phyloP scores from a whole-genome alignment of 2,113 vertebrate genomes.

The Canis aureus region DNA sequence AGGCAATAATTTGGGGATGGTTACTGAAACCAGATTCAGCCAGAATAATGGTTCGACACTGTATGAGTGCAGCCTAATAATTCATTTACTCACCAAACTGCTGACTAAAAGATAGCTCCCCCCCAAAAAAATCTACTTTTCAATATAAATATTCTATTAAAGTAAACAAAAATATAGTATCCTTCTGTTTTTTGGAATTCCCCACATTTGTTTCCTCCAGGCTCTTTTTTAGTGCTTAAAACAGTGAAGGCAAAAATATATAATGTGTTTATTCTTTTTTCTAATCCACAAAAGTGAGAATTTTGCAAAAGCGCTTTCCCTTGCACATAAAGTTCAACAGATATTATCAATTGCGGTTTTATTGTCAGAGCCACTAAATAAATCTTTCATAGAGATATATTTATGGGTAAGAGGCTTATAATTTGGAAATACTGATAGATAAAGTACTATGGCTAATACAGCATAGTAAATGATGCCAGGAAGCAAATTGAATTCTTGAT shows the following conservation, averaged over 20 bases:
- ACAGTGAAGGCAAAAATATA: background rate
- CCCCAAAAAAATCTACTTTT: background rate
- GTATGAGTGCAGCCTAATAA: background rate
- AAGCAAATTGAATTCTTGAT: slow-evolving; percentile 58
- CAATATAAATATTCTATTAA: background rate
- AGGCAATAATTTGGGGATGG: background rate
- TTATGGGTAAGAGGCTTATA: slow-evolving; percentile 48
- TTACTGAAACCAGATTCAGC: background rate
- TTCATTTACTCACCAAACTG: background rate
- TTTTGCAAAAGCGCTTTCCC: background rate
- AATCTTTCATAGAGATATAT: background rate
- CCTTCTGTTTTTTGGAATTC: background rate
- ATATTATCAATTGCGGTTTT: background rate
- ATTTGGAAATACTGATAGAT: slow-evolving; percentile 22
- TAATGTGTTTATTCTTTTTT: background rate
- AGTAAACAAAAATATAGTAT: background rate
- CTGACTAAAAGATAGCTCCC: background rate
- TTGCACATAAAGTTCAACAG: background rate
- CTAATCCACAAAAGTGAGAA: background rate
- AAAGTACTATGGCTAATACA: background rate
- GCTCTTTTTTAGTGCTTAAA: background rate
- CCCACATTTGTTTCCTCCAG: background rate
- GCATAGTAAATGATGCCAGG: background rate
- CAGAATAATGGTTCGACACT: background rate
- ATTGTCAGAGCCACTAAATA: background rate